Evolutionary conservation across 2,113 vertebrate species (phyloP).

Genomic region (Murina feae): DNA sequence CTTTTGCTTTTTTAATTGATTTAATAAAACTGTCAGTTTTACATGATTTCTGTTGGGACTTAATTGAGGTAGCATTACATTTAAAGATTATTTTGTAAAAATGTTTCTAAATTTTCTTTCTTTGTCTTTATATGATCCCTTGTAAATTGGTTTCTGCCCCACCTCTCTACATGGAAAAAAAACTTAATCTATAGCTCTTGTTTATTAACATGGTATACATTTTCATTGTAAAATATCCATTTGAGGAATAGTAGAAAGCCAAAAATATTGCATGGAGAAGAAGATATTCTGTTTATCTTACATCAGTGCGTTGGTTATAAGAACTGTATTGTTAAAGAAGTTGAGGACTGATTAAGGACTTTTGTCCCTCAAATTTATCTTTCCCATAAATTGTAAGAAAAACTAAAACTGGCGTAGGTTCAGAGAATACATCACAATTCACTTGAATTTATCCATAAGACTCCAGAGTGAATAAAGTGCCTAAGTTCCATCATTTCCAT

Average conservation of each 20-base stretch:
- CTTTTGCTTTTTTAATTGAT: not conserved
- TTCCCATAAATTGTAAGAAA: not conserved
- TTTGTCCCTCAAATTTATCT: not conserved
- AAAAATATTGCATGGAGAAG: not conserved
- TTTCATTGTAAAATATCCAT: not conserved
- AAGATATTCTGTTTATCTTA: not conserved
- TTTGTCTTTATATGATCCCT: not conserved
- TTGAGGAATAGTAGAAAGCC: not conserved
- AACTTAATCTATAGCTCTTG: not conserved
- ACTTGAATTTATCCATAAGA: not conserved
- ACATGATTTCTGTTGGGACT: not conserved
- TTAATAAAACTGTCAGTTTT: not conserved
- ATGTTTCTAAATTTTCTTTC: not conserved
- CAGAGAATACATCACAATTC: not conserved
- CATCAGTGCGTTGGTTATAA: not conserved
- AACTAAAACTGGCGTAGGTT: not conserved
- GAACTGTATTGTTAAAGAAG: slow-evolving; percentile 4
- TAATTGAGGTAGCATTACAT: not conserved
- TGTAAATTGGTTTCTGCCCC: not conserved
- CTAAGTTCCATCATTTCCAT: not conserved
- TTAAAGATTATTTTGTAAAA: not conserved
- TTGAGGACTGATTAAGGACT: not conserved
- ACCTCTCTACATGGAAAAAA: not conserved
- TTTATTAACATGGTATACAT: not conserved
- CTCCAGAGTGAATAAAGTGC: slow-evolving; percentile 16